Percentiles rank a stretch among this genome's conserved stretches.
phyloP scores from a whole-genome alignment of 2,797 vertebrate species.

The Cottoperca gobio region DNA sequence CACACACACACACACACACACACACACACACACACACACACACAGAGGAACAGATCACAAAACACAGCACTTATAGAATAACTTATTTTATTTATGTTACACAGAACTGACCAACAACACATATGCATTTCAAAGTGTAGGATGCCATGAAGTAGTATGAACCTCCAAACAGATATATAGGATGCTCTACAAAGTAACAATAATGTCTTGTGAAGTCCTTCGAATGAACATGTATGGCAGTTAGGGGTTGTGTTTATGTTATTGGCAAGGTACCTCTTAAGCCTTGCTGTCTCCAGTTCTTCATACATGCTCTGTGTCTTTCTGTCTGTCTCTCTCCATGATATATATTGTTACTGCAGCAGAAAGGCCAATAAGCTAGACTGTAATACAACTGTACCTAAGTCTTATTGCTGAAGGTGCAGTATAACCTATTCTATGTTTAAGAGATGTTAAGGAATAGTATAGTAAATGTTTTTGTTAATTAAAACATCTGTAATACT shows the following conservation, averaged over 20 bases:
- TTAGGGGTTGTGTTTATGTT: not conserved
- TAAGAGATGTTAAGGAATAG: not conserved
- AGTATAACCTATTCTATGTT: not conserved
- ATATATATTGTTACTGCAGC: not conserved
- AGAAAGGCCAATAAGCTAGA: not conserved
- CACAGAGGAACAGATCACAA: conserved; percentile 9
- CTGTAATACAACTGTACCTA: not conserved
- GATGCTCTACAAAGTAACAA: not conserved
- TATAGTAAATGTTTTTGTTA: not conserved
- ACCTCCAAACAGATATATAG: not conserved
- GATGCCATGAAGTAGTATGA: not conserved
- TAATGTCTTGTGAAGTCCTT: not conserved
- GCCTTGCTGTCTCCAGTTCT: not conserved
- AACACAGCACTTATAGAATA: conserved; percentile 2
- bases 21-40: not conserved
- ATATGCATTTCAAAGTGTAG: not conserved
- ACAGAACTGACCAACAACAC: not conserved
- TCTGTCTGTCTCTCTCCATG: not conserved
- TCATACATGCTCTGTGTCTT: not conserved
- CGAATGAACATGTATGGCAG: not conserved
- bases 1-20: not conserved
- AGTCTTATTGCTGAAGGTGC: not conserved
- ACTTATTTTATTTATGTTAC: conserved; percentile 23
- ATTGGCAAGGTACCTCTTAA: not conserved
- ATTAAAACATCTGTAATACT: not conserved